A percentile compares a stretch with the other conserved stretches of the same genome.
phyloP scores from a whole-genome alignment of 2,888 invertebrate genomes.

The Pandemis corylana region DNA sequence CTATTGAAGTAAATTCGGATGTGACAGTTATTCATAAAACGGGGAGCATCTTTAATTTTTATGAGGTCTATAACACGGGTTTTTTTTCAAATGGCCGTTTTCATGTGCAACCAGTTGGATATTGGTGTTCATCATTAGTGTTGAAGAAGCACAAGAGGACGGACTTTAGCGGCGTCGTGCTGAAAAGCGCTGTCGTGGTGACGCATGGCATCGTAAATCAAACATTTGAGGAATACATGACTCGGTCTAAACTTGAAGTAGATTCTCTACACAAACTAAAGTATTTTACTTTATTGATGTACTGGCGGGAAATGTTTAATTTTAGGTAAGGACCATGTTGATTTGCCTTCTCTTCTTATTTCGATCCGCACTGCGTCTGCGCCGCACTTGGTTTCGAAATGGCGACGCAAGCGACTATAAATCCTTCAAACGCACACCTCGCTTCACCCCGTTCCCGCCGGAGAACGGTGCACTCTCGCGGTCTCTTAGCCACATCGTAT shows the following conservation, averaged over 20 bases:
- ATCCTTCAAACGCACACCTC: no score
- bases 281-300: constrained; percentile 82
- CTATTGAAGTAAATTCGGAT: constrained; percentile 78
- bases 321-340: constrained; percentile 81
- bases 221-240: constrained; percentile 81
- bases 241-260: constrained; percentile 78
- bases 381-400: no score
- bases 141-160: constrained; percentile 68
- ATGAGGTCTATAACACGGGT: constrained; percentile 85
- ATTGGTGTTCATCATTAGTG: constrained; percentile 67
- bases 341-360: not conserved
- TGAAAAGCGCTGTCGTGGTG: constrained; percentile 83
- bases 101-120: constrained; percentile 76
- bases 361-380: no score
- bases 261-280: constrained; percentile 88
- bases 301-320: constrained; percentile 87
- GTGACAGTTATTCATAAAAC: constrained; percentile 63
- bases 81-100: constrained; percentile 80
- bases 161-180: constrained; percentile 82
- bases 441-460: no score
- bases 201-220: constrained; percentile 65
- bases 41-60: constrained; percentile 57
- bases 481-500: no score
- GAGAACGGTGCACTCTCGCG: no score
- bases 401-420: no score